phyloP scores from a whole-genome alignment of 1,140 invertebrate genomes.

The Sycophaga agraensis region DNA sequence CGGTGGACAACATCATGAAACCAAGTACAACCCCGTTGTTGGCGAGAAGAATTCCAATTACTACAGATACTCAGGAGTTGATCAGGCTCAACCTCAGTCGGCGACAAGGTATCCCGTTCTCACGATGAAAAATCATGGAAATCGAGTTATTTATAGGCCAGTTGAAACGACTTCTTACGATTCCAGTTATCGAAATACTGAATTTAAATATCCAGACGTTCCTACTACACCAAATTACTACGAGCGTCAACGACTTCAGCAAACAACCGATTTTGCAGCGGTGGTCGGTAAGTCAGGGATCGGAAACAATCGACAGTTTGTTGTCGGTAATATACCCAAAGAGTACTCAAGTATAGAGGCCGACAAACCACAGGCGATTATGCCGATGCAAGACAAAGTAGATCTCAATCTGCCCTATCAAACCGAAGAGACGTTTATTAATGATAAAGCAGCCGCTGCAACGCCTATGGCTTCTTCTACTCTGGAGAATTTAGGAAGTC shows the following conservation, averaged over 20 bases:
- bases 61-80: constrained; percentile 17
- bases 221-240: constrained; percentile 43
- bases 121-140: constrained; percentile 1
- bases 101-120: constrained; percentile 3
- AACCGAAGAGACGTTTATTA: not conserved
- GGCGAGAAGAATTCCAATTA: constrained; percentile 20
- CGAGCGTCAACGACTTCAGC: constrained; percentile 37
- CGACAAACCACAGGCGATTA: not conserved
- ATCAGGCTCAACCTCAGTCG: constrained; percentile 1
- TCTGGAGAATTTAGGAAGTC: not conserved
- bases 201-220: constrained; percentile 47
- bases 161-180: constrained; percentile 38
- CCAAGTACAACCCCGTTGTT: constrained; percentile 10
- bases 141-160: constrained; percentile 38
- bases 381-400: constrained; percentile 7
- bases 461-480: not conserved
- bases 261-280: constrained; percentile 26
- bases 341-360: constrained; percentile 41
- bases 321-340: constrained; percentile 51
- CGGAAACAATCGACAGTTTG: constrained; percentile 48
- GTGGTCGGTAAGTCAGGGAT: constrained; percentile 4
- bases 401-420: not conserved
- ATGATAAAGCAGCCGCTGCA: not conserved
- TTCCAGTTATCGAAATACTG: constrained; percentile 46
- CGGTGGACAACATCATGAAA: constrained; percentile 23